Percentiles rank a stretch among this genome's conserved stretches.
Conservation (phyloP, 35 echinoderm and acorn worm genomes). For the Nesometra sesokonis region DNA sequence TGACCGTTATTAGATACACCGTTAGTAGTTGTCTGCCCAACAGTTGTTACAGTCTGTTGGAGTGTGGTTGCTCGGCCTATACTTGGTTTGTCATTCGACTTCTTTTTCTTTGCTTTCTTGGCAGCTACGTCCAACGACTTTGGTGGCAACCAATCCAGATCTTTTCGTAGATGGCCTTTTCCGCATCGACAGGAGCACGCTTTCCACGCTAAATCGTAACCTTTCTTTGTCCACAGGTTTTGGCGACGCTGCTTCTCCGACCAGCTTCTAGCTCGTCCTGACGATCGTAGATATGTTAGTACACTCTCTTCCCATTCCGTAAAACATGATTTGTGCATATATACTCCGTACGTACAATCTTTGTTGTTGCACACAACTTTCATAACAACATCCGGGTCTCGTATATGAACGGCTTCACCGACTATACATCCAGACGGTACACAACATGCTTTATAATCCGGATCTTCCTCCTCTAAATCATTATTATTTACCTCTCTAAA, state of each 20-base stretch:
- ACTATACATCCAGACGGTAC: constrained; percentile 60
- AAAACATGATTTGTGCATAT: constrained; percentile 95
- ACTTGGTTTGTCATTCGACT: constrained; percentile 96
- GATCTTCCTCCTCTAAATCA: constrained; percentile 24
- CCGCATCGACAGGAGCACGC: constrained; percentile 90
- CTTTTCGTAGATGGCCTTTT: constrained; percentile 96
- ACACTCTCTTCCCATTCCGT: constrained; percentile 87
- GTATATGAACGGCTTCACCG: constrained; percentile 57
- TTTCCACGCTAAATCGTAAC: constrained; percentile 98
- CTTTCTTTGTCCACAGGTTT: constrained; percentile 99
- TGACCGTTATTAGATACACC: background rate
- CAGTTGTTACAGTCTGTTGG: background rate
- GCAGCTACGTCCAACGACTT: constrained; percentile 30
- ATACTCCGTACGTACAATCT: constrained; percentile 59
- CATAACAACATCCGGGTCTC: constrained; percentile 74
- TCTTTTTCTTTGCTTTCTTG: constrained; percentile 58
- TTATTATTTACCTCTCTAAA: constrained; percentile 74
- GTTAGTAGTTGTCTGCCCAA: background rate
- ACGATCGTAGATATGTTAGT: constrained; percentile 77
- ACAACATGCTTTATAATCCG: constrained; percentile 59
- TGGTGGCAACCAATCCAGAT: constrained; percentile 94
- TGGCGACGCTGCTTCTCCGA: constrained; percentile 95
- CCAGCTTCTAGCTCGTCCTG: constrained; percentile 87
- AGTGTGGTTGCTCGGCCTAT: constrained; percentile 50
- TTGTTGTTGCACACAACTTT: constrained; percentile 98